Conservation (phyloP, 2,113 vertebrate genomes). For the Ibidorhyncha struthersii region DNA sequence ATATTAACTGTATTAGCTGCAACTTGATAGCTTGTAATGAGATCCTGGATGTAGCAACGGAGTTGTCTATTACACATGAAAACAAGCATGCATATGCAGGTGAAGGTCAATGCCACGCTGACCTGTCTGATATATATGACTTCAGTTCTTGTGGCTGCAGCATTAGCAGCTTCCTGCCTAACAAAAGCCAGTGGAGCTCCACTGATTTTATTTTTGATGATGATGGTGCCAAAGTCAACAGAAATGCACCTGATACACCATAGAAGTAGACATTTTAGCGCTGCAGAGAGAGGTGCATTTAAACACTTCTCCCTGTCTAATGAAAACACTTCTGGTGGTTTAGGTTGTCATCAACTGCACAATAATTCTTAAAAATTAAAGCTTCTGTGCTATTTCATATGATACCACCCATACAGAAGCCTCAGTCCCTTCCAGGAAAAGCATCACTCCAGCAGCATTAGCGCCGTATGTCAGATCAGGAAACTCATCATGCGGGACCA, state of each 20-base stretch:
- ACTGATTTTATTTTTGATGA: background rate
- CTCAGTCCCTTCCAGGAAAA: background rate
- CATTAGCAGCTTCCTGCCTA: background rate
- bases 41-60: background rate
- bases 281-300: background rate
- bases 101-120: background rate
- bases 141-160: background rate
- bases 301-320: background rate
- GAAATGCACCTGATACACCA: background rate
- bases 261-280: rapidly evolving
- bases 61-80: background rate
- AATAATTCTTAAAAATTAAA: background rate
- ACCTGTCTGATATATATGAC: background rate
- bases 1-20: background rate
- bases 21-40: background rate
- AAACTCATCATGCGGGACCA: background rate
- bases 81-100: background rate
- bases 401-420: background rate
- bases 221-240: background rate
- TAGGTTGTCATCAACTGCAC: background rate
- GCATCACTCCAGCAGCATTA: background rate
- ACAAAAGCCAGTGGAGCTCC: background rate
- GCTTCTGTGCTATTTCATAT: background rate
- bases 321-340: background rate
- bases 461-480: background rate